Evolutionary conservation across 2,888 invertebrate species (phyloP), one percentile per base, ranked within the genome.

Genomic region (Rotaria sp.): DNA sequence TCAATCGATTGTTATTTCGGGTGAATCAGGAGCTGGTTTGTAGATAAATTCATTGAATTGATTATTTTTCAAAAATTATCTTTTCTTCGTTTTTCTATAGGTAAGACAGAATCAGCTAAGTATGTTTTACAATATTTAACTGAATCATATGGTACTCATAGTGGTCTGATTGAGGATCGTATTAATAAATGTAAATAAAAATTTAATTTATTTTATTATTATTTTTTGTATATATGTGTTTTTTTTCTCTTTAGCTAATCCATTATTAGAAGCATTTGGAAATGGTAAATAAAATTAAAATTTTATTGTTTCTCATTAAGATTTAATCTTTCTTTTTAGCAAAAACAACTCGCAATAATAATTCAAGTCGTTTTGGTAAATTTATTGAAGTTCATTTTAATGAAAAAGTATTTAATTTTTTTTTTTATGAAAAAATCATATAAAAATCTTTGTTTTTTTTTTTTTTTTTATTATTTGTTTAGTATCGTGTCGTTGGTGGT

Each of bases 311-410:
- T 11, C 0, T 30, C 2, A 13, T 8, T 59, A 59, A 13, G 10
- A 26, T 52, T 21, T 13, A 13, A 59, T 35, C 4, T 50, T 10
- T 18, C 1, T 35, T 35, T 38, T 67, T 30, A 67, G 80, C 97
- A 0, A 99, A 98, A 91, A 98, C 98, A 0, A 96, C 96, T 0
- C 93, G 98, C 57, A 98, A 99, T 92, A 98, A 99, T 92, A 98
- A 99, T 93, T 96, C 96, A 89, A 96, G 96, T 80, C 94, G 98
- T 86, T 99, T 99, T 92, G 98, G 98, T 88, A 98, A 98, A 92
- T 98, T 99, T 92, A 97, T 99, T 93, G 97, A 98, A 91, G 96
- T 99, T 41, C 98, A 98, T 92, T 98, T 98, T 92, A 95, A 94
- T 90, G 93, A 93, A 24, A 80, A 80, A 55, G 84, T 21, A 38